Base-by-base conservation (phyloP, 2,888 invertebrate species). In the Anodontia alba region DNA sequence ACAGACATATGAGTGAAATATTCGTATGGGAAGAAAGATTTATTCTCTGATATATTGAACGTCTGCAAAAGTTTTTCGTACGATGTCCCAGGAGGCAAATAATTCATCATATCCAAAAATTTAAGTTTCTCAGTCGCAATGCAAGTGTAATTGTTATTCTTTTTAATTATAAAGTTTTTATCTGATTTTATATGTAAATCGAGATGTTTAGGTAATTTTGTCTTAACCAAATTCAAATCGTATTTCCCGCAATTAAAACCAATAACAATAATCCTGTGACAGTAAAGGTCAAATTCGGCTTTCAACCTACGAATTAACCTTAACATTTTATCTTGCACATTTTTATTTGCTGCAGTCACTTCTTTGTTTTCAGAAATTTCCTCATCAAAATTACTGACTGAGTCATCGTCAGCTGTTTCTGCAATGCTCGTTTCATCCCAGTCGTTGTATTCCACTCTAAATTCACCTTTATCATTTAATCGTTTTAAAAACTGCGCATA, bases 21-120 rank as follows among this genome's bases (percentile, higher is more conserved):
- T 31, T 73, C 73, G 31, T 73, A 73, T 3, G 73, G 73, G 23
- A 73, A 73, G 29, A 36, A 73, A 5, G 36, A 10, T 38, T 73
- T 73, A 0, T 26, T 10, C 31, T 73, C 29, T 15, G 15, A 0
- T 3, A 72, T 36, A 23, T 51, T n/a, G 20, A 54, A 72, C 8
- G 72, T 36, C 5, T 31, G 20, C 31, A 72, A 51, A 23, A 72
- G 33, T n/a, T 54, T 72, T 12, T 51, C 72, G 54, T 72, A 72
- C 1, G 72, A 72, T 8, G 72, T 54, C 0, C 72, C 72, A 26
- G 72, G 72, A 2, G 72, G 54, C 23, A 72, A 51, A 12, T 54
- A 72, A 54, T 54, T 51, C n/a, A 54, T 38, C 54, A 72, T 72
- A 36, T 72, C 72, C 33, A 72, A 51, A 54, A 72, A 72, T 49